A percentile compares a stretch with the other conserved stretches of the same genome.
Conservation (phyloP, 2,888 invertebrate genomes). For the Adela reaumurella region DNA sequence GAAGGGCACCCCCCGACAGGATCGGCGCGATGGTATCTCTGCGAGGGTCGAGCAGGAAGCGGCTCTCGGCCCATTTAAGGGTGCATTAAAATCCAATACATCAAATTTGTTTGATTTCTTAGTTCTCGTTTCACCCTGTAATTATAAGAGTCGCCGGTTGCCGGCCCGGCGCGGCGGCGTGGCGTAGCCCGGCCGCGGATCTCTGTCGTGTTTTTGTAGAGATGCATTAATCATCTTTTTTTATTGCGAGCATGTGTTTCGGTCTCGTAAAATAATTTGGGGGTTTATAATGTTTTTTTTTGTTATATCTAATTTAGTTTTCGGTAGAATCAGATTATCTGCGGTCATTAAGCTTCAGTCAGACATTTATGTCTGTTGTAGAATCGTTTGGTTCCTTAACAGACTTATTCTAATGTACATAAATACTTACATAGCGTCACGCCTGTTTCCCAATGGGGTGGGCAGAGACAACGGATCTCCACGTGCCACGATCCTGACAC, state of each 20-base stretch:
- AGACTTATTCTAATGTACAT: too few relatives aligned
- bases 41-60: constrained; percentile 41
- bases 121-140: constrained; percentile 53
- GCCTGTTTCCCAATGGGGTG: too few relatives aligned
- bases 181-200: too few relatives aligned
- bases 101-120: constrained; percentile 60
- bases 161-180: constrained; percentile 15
- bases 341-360: constrained; percentile 30
- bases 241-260: constrained; percentile 50
- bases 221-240: constrained; percentile 53
- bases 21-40: constrained; percentile 37
- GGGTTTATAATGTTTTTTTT: constrained; percentile 40
- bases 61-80: constrained; percentile 51
- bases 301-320: constrained; percentile 46
- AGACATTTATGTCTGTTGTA: background rate
- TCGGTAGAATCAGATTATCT: constrained; percentile 23
- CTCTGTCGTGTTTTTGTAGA: constrained; percentile 41
- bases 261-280: constrained; percentile 46
- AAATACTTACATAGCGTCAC: too few relatives aligned
- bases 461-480: too few relatives aligned
- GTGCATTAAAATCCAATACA: constrained; percentile 59
- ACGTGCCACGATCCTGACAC: too few relatives aligned
- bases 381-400: too few relatives aligned
- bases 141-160: constrained; percentile 51
- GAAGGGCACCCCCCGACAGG: constrained; percentile 18